Evolutionary conservation across 2,888 invertebrate genomes (phyloP), one percentile per base, ranked within the genome.

Genomic region (Melanophora roralis): DNA sequence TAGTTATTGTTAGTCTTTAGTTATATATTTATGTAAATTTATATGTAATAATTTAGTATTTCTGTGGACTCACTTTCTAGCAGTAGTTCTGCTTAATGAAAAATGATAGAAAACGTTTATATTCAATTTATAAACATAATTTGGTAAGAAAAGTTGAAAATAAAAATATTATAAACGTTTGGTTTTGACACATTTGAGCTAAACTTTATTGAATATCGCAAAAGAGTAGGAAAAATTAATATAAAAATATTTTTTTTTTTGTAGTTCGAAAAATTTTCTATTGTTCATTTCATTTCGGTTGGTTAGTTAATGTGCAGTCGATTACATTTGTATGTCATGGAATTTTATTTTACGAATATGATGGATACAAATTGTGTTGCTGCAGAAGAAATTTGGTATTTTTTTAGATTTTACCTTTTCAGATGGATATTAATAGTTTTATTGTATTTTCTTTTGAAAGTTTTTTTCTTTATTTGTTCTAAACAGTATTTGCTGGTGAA

Each of bases 141-240:
- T 75, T 74, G 45, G 14, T 27, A 53, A 38, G 47, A 47, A 68
- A 59, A 79, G 43, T 55, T 16, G 65, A 75, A 53, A 38, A 60
- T 67, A 55, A 76, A 67, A 73, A 78, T 73, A 73, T 71, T 49
- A 79, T 47, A 75, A 75, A 79, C 60, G 53, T 79, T 45, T 79
- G 74, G 65, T 75, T 79, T 71, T 79, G 79, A 79, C 79, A 79
- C 75, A 75, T 75, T 75, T 53, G 34, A 68, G 60, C 60, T 40
- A 47, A 71, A 75, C 36, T 71, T 73, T 72, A 45, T 53, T 21
- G 12, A 27, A 34, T 27, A 5, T 5, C 27, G 4, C 27, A 34
- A 38, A 16, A 43, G 7, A 64, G 6, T 21, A 19, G 45, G 21
- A 45, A 16, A 43, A 19, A 19, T 27, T 27, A 32, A 11, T 34